These are phyloP conservation scores for Pseudopipra pipra DNA, from an alignment of 2,113 vertebrate genomes.

Conservation along the genomic window DNA sequence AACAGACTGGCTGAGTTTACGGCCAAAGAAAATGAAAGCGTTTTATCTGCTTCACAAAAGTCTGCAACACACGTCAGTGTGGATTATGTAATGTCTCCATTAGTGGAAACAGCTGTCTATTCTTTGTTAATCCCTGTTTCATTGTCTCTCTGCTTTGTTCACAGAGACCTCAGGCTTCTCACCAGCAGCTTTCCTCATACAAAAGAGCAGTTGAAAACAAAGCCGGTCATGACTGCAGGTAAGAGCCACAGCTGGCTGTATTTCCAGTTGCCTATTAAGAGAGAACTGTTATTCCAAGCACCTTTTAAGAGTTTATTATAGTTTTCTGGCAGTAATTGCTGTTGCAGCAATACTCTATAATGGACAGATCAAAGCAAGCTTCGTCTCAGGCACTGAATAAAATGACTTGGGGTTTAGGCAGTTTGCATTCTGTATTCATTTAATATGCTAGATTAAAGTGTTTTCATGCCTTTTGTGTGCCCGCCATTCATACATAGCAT, in stretches of 20 bases:
- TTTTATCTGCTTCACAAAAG: constrained; percentile 1
- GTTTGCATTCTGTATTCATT: constrained; percentile 15
- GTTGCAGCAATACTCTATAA: constrained; percentile 24
- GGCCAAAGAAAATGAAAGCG: neutral
- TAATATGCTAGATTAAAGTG: neutral
- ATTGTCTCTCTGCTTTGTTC: constrained; percentile 15
- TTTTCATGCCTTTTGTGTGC: constrained; percentile 16
- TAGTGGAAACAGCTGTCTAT: constrained; percentile 32
- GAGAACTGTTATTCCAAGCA: constrained; percentile 28
- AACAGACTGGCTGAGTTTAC: neutral
- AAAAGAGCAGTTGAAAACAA: constrained; percentile 48
- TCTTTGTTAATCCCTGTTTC: neutral
- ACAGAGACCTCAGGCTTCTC: neutral
- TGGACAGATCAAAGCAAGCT: constrained; percentile 45
- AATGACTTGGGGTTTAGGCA: constrained; percentile 27
- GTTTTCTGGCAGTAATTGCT: constrained; percentile 48
- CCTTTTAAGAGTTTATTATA: constrained; percentile 45
- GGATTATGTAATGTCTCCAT: constrained; percentile 35
- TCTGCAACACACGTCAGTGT: neutral
- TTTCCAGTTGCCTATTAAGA: constrained; percentile 34
- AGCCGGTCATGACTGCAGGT: constrained; percentile 16
- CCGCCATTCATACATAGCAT: constrained; percentile 1
- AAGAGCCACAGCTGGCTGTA: constrained; percentile 33
- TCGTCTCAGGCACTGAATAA: neutral
- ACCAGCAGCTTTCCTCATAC: neutral